Base-by-base conservation (phyloP, 2,797 vertebrate species). In the Strix occidentalis region DNA sequence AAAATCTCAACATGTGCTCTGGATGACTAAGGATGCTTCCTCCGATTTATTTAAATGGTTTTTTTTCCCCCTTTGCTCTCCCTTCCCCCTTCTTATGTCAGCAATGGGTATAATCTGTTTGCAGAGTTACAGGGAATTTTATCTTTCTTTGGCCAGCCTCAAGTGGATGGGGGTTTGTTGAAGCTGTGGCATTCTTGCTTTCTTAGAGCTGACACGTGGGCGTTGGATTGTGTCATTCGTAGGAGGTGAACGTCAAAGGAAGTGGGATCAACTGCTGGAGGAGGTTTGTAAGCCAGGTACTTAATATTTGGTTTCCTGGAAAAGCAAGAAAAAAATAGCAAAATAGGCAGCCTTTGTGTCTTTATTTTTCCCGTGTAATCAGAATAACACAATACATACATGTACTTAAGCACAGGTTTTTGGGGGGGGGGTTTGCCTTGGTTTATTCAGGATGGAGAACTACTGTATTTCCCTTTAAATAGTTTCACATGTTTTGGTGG, bases 231-330 rank as follows among this genome's bases (percentile, higher is more conserved):
- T 95, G 95, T 94, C 95, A 93, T 91, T 96, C 2, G 80, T 94
- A 92, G 93, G 94, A 94, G 39, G 86, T 23, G 75, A 90, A 90
- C 90, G 85, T 96, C 95, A 97, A 90, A 97, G 93, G 96, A 96
- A 97, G 90, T 74, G 33, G 91, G 95, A 94, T 91, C 74, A 89
- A 64, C 76, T 90, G 33, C 91, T 89, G 66, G 89, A 86, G 86
- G 51, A 88, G 87, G 77, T 80, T 94, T 91, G 63, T 83, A 69
- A 96, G 77, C 88, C 87, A 97, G 90, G 93, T 96, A 76, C 84
- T 89, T 95, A 95, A 81, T 96, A 80, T 78, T 96, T 96, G 82
- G 81, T 90, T 97, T 98, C 95, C 80, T 89, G 84, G 96, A 95
- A 94, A 96, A 94, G 64, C 39, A 77, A 90, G 77, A 35, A 43